phyloP scores from a whole-genome alignment of 2,797 vertebrate genomes.

The Danionella dracula region DNA sequence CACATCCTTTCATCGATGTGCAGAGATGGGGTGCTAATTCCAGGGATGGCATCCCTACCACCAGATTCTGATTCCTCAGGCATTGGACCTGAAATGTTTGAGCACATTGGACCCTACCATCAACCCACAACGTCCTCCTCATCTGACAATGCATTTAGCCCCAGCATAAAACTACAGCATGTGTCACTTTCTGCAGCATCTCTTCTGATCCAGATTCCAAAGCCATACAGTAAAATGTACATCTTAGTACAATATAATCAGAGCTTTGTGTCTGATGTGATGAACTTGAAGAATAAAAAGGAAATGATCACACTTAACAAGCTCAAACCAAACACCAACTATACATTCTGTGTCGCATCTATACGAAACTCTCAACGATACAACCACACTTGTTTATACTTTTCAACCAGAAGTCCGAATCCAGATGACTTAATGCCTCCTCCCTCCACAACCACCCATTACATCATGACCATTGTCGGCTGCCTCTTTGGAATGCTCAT shows the following conservation, averaged over 20 bases:
- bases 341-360: conserved; percentile 94
- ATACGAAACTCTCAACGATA: conserved; percentile 91
- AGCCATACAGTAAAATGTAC: conserved; percentile 97
- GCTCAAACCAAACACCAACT: conserved; percentile 87
- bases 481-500: conserved; percentile 98
- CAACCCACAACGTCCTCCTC: conserved; percentile 81
- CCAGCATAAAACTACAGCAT: conserved; percentile 87
- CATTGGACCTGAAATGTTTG: conserved; percentile 74
- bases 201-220: conserved; percentile 88
- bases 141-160: conserved; percentile 79
- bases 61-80: conserved; percentile 88
- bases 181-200: conserved; percentile 87
- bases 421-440: conserved; percentile 76
- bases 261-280: conserved; percentile 90
- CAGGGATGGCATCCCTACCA: conserved; percentile 80
- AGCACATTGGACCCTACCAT: conserved; percentile 66
- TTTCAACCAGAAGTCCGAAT: conserved; percentile 80
- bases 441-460: conserved; percentile 94
- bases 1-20: conserved; percentile 88
- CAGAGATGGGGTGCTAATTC: conserved; percentile 84
- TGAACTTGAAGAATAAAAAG: conserved; percentile 89
- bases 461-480: conserved; percentile 97
- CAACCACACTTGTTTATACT: conserved; percentile 93
- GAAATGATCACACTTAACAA: conserved; percentile 91
- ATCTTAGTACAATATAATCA: conserved; percentile 94